A percentile compares a stretch with the other conserved stretches of the same genome.
phyloP scores from a whole-genome alignment of 2,888 invertebrate genomes.

The Corbicula japonica region DNA sequence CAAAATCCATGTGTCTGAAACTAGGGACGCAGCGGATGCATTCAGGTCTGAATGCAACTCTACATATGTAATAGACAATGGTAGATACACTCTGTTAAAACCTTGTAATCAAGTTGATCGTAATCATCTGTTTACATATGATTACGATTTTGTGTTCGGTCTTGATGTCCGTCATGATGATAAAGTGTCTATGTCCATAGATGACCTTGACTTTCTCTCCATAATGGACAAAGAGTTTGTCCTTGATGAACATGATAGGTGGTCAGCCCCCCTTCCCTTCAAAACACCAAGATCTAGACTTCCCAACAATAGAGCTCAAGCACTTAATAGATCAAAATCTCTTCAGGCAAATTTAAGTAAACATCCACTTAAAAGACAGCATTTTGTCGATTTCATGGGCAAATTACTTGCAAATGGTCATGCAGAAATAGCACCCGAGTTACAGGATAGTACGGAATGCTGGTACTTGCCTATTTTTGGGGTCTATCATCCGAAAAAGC shows the following conservation, averaged over 20 bases:
- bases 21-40: background rate
- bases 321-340: background rate
- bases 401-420: background rate
- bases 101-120: slow-evolving; percentile 21
- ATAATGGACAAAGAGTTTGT: background rate
- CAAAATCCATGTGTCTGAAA: slow-evolving; percentile 27
- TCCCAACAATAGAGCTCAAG: background rate
- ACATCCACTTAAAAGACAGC: background rate
- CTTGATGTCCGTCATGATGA: slow-evolving; percentile 4
- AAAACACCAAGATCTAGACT: background rate
- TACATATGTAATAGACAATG: slow-evolving; percentile 16
- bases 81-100: slow-evolving; percentile 14
- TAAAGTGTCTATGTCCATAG: background rate
- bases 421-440: slow-evolving; percentile 2
- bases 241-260: background rate
- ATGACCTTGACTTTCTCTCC: background rate
- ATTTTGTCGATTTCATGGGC: slow-evolving; percentile 10
- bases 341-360: background rate
- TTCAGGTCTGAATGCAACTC: background rate
- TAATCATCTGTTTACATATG: background rate
- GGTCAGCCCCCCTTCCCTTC: background rate
- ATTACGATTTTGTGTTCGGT: slow-evolving; percentile 2
- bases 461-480: slow-evolving; percentile 31
- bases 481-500: slow-evolving; percentile 17
- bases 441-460: background rate